These are phyloP conservation scores for Anarhynchus alexandrinus DNA, from an alignment of 2,113 vertebrate genomes.

Conservation along the genomic window DNA sequence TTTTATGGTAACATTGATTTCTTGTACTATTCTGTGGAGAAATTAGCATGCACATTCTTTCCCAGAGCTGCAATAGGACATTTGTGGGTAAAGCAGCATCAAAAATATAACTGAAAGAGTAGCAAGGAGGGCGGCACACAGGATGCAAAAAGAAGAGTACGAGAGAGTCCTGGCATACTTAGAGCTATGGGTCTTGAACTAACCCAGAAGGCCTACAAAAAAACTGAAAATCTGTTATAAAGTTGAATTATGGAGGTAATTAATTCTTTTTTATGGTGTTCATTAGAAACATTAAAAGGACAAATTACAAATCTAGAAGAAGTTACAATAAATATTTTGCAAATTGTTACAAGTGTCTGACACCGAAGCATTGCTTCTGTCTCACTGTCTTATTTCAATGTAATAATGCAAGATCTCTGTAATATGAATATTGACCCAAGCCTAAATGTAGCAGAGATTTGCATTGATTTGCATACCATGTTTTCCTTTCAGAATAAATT, in stretches of 20 bases:
- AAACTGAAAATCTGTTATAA: neutral
- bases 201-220: neutral
- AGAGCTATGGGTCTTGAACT: neutral
- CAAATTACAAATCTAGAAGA: neutral
- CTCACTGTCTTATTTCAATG: constrained; percentile 18
- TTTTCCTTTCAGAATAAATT: neutral
- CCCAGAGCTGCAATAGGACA: neutral
- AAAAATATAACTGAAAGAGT: neutral
- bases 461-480: neutral
- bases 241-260: neutral
- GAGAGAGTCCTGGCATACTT: neutral
- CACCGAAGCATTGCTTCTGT: neutral
- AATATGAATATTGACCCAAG: constrained; percentile 26
- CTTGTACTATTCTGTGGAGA: neutral
- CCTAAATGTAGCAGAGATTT: neutral
- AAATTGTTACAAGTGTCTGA: constrained; percentile 27
- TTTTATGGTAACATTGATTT: neutral
- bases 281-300: neutral
- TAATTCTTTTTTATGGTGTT: neutral
- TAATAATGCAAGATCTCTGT: neutral
- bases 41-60: neutral
- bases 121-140: neutral
- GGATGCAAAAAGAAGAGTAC: neutral
- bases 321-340: constrained; percentile 35
- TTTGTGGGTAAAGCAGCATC: neutral